Evolutionary conservation across 2,797 vertebrate species (phyloP).

Genomic region (Pseudomugil gertrudae): DNA sequence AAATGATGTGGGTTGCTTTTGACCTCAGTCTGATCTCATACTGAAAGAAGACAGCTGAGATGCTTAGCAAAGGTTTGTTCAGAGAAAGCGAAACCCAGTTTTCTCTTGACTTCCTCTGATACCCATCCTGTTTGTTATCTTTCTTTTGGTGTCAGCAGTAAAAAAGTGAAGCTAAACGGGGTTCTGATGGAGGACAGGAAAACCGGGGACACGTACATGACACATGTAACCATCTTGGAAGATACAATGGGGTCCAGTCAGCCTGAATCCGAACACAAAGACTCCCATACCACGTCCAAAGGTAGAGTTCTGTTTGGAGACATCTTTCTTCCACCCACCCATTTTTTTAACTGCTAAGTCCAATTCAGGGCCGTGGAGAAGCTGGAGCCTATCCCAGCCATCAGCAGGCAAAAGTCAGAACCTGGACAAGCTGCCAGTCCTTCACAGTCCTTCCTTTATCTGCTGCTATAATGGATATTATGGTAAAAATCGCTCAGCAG

Average conservation of each 20-base stretch:
- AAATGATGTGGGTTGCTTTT: background rate
- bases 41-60: too few species aligned
- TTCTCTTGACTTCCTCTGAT: background rate
- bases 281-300: conserved; percentile 28
- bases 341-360: too few species aligned
- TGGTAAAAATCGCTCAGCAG: too few species aligned
- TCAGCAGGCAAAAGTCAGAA: too few species aligned
- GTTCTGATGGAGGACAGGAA: conserved; percentile 81
- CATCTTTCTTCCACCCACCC: too few species aligned
- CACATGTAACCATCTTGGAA: conserved; percentile 75
- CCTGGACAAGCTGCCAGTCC: too few species aligned
- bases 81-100: too few species aligned
- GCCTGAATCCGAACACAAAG: conserved; percentile 44
- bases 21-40: too few species aligned
- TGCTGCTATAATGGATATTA: background rate
- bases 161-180: conserved; percentile 80
- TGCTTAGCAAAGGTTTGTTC: too few species aligned
- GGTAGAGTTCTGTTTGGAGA: conserved; percentile 14
- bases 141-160: conserved; percentile 67
- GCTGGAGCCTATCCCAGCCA: too few species aligned
- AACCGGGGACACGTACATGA: conserved; percentile 81
- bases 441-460: background rate
- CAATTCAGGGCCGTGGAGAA: too few species aligned
- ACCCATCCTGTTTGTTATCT: background rate
- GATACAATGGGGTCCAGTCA: conserved; percentile 77